Base-by-base conservation (phyloP, 2,888 invertebrate species). In the Rhorus exstirpatorius region DNA sequence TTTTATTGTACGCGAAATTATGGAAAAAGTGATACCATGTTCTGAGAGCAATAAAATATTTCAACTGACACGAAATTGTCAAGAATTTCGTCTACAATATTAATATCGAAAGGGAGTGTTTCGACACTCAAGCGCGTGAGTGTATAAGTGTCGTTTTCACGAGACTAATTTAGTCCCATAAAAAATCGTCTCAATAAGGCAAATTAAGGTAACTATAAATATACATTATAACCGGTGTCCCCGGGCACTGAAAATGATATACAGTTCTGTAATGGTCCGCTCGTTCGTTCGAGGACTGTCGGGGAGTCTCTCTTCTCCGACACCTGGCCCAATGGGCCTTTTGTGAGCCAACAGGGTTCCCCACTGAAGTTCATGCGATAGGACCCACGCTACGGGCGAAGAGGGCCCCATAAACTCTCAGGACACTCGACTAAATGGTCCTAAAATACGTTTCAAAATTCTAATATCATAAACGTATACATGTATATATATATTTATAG, bases 191-290 rank as follows among this genome's bases (percentile, higher is more conserved):
- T 88, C 90, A 90, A 90, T 90, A 90, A 91, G 90, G 86, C 87
- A 89, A 90, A 91, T 91, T 89, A 91, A 88, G 87, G 87, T 86
- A 85, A 82, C 84, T 84, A 85, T 87, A 86, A 86, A 87, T 89
- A 89, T 88, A 87, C 85, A 88, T 87, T 89, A 87, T 87, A 86
- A 85, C 87, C 86, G 88, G 87, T 83, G 85, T 85, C 85, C 85
- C 81, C 53, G 77, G 70, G 78, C 75, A 77, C 86, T 87, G 88
- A 89, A 90, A 92, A 89, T 93, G 92, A 93, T 92, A 91, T 92
- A 93, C 89, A 88, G 92, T 90, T 90, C 87, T 89, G 91, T 93
- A 93, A 92, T 93, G 91, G 92, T 89, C 88, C 87, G 78, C 80
- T 74, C 77, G 74, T 72, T 51, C 76, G 67, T 68, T 71, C 78